Percentiles rank a stretch among this genome's conserved stretches.
phyloP scores from a whole-genome alignment of 1,140 invertebrate genomes.

The Vanessa atalanta region DNA sequence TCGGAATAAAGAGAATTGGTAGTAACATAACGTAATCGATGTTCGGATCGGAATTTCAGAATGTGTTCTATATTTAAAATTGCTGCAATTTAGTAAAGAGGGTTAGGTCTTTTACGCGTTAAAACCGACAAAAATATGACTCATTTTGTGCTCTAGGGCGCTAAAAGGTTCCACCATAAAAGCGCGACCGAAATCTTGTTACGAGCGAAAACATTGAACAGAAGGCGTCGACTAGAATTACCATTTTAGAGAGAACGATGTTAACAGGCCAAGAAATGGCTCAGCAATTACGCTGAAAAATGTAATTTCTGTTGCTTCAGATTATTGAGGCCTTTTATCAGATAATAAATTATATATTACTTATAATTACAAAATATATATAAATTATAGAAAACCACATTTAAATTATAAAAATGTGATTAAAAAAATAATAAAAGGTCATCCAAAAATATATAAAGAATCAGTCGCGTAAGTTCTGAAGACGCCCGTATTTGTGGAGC shows the following conservation, averaged over 20 bases:
- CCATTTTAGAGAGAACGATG: not conserved
- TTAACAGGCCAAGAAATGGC: not conserved
- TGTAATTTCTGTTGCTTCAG: too few relatives aligned
- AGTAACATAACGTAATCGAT: too few relatives aligned
- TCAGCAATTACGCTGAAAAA: too few relatives aligned
- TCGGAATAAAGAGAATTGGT: too few relatives aligned
- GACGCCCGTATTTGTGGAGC: slow-evolving; percentile 9
- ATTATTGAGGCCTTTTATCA: too few relatives aligned
- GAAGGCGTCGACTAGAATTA: slow-evolving; percentile 6
- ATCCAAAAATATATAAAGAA: not conserved
- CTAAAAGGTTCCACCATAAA: slow-evolving; percentile 10
- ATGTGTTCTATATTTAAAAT: not conserved
- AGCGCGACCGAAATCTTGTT: slow-evolving; percentile 5
- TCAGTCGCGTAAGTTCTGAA: not conserved
- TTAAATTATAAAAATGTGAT: too few relatives aligned
- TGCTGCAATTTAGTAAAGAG: not conserved
- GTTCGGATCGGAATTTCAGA: too few relatives aligned
- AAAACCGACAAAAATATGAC: not conserved
- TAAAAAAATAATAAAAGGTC: too few relatives aligned
- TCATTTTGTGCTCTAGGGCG: not conserved
- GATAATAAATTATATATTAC: too few relatives aligned
- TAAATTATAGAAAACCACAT: too few relatives aligned
- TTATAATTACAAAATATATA: too few relatives aligned
- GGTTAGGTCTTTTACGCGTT: not conserved
- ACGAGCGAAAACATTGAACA: slow-evolving; percentile 10